phyloP scores from a whole-genome alignment of 2,888 invertebrate species.

The Sphinx pinastri region DNA sequence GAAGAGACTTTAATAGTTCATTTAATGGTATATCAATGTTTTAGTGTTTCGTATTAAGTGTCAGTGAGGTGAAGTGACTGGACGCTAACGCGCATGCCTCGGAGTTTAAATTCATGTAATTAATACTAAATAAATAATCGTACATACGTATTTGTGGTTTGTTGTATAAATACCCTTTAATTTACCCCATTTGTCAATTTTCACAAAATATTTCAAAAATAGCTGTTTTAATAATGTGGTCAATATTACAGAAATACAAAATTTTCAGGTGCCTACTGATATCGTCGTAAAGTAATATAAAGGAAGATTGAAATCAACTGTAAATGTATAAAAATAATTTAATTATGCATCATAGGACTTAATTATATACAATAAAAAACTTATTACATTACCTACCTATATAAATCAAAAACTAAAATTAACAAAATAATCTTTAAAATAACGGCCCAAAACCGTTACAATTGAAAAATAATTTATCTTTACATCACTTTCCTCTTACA shows the following conservation, averaged over 20 bases:
- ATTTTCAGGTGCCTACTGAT: too few relatives aligned
- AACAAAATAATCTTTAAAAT: neutral
- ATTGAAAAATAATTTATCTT: too few relatives aligned
- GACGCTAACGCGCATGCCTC: neutral
- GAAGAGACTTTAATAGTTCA: conserved; percentile 64
- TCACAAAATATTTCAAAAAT: too few relatives aligned
- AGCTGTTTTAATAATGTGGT: too few relatives aligned
- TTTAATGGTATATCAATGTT: conserved; percentile 56
- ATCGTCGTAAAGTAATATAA: neutral
- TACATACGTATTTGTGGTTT: conserved; percentile 43
- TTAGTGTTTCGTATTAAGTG: conserved; percentile 43
- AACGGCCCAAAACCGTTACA: neutral
- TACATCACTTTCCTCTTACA: neutral
- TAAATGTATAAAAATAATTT: conserved; percentile 1
- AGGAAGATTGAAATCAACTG: neutral
- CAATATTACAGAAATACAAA: too few relatives aligned
- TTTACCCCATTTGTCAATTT: too few relatives aligned
- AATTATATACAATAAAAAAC: conserved; percentile 5
- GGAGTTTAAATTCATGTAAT: conserved; percentile 57
- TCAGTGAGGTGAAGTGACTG: conserved; percentile 27
- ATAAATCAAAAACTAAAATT: neutral
- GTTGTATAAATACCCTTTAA: neutral
- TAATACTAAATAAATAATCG: conserved; percentile 74
- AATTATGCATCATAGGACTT: neutral
- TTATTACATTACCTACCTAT: neutral